Percentiles rank a stretch among this genome's conserved stretches.
Evolutionary conservation across 2,113 vertebrate species (phyloP).

Genomic region (Chaenocephalus aceratus): DNA sequence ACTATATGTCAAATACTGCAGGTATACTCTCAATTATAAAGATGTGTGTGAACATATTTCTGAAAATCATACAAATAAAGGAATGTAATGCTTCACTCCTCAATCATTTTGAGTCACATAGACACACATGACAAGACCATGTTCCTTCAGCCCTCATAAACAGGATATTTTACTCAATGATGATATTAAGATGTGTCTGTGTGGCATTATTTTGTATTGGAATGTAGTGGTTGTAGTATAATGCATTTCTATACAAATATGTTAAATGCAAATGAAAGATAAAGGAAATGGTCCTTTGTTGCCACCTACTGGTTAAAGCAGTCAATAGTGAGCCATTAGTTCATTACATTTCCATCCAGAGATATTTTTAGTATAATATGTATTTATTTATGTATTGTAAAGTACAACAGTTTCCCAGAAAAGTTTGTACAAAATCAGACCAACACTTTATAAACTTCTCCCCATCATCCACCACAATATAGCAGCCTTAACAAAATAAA

Average conservation of each 20-base stretch:
- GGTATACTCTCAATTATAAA: neutral
- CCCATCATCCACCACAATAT: neutral
- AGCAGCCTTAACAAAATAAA: neutral
- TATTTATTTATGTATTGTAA: neutral
- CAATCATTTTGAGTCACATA: neutral
- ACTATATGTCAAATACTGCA: neutral
- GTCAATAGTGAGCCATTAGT: neutral
- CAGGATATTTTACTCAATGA: neutral
- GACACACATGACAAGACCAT: neutral
- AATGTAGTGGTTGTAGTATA: neutral
- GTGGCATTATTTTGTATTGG: no score
- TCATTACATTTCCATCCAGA: neutral
- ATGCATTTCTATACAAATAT: neutral
- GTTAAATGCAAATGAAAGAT: neutral
- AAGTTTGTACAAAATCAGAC: neutral
- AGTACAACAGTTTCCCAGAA: neutral
- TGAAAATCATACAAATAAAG: neutral
- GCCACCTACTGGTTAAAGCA: slow-evolving; percentile 45
- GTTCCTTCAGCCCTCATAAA: neutral
- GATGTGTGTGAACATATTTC: neutral
- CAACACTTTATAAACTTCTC: neutral
- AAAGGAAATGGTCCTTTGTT: neutral
- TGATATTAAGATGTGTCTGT: neutral
- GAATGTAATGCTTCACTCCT: neutral
- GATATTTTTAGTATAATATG: slow-evolving; percentile 1